A percentile compares a stretch with the other conserved stretches of the same genome.
Conservation (phyloP, 2,797 vertebrate species). For the Malurus splendens region DNA sequence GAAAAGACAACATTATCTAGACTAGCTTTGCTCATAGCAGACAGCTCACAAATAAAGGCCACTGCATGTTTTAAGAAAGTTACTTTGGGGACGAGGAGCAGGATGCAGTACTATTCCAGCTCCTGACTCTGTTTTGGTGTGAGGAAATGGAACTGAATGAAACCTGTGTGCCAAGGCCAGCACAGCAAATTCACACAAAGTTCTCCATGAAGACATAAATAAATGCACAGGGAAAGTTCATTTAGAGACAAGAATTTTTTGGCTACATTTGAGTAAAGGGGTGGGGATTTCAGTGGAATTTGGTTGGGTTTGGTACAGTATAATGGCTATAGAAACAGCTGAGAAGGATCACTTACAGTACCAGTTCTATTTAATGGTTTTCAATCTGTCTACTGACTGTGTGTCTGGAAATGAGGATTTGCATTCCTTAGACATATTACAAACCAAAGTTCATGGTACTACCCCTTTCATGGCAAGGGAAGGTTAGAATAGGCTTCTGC, state of each 20-base stretch:
- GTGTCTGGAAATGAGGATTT: not conserved
- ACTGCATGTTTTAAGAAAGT: not conserved
- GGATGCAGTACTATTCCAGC: not conserved
- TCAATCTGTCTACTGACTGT: not conserved
- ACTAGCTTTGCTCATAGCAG: not conserved
- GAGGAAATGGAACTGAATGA: not conserved
- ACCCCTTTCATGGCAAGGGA: not conserved
- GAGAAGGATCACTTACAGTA: not conserved
- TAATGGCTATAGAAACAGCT: not conserved
- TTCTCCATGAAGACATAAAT: not conserved
- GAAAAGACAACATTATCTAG: not conserved
- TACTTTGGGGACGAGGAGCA: not conserved
- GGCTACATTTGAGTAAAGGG: not conserved
- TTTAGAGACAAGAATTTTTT: not conserved
- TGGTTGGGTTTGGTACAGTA: not conserved
- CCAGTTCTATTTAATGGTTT: not conserved
- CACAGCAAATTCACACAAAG: not conserved
- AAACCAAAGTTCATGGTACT: not conserved
- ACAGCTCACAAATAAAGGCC: not conserved
- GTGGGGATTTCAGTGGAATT: not conserved
- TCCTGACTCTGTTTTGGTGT: not conserved
- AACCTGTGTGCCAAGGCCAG: not conserved
- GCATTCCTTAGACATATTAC: not conserved
- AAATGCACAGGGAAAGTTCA: not conserved
- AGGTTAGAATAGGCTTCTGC: not conserved